These are phyloP conservation scores for Punctoribates punctum DNA, from an alignment of 2,888 invertebrate species.

Conservation along the genomic window DNA sequence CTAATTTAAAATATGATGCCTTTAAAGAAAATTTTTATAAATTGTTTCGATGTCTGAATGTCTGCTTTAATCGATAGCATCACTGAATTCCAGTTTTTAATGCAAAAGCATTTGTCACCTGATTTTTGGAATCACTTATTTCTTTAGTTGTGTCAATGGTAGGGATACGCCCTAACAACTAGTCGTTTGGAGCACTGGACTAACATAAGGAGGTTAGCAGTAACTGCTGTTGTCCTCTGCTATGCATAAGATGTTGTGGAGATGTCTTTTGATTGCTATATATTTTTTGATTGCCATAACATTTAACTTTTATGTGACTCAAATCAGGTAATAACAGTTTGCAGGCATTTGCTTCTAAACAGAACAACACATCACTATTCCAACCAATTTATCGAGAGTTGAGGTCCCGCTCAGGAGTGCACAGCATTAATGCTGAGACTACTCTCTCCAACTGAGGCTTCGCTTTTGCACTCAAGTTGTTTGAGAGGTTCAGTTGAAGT, in stretches of 20 bases:
- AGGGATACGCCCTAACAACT: slow-evolving; percentile 20
- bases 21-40: background rate
- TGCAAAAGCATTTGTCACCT: slow-evolving; percentile 21
- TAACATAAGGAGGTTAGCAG: slow-evolving; percentile 17
- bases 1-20: background rate
- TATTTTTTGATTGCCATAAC: slow-evolving; percentile 30
- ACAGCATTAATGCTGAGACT: background rate
- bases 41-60: slow-evolving; percentile 14
- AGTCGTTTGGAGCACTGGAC: background rate
- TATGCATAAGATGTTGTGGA: background rate
- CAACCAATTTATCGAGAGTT: slow-evolving; percentile 3
- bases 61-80: slow-evolving; percentile 11
- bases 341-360: background rate
- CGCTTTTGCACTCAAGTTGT: background rate
- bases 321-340: slow-evolving; percentile 34
- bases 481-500: background rate
- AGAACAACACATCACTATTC: slow-evolving; percentile 12
- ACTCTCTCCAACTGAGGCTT: background rate
- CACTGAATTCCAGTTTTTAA: background rate
- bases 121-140: slow-evolving; percentile 22
- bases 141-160: background rate
- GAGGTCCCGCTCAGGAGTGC: slow-evolving; percentile 8
- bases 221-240: background rate
- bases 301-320: slow-evolving; percentile 18
- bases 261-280: slow-evolving; percentile 7